These are phyloP conservation scores for Elysia chlorotica DNA, from an alignment of 1,140 invertebrate genomes.

Conservation along the genomic window DNA sequence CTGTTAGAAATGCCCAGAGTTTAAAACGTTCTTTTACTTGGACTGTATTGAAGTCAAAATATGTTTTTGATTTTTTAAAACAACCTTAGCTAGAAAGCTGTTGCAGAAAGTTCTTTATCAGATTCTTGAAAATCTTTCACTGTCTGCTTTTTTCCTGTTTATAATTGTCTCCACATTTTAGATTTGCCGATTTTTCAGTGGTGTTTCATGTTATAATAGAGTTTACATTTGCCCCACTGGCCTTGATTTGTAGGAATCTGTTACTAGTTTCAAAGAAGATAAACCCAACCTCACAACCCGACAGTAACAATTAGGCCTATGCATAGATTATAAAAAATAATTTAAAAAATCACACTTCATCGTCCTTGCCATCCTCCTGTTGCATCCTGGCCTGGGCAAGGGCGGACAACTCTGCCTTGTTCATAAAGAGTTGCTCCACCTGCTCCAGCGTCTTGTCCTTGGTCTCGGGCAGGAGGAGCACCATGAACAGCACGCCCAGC, in stretches of 20 bases:
- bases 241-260: not conserved
- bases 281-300: not conserved
- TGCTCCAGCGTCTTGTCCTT: conserved; percentile 87
- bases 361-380: not conserved
- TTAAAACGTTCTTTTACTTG: too few relatives aligned
- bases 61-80: too few relatives aligned
- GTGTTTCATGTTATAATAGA: too few relatives aligned
- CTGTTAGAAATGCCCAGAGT: too few relatives aligned
- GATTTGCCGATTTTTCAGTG: too few relatives aligned
- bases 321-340: not conserved
- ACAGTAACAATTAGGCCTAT: not conserved
- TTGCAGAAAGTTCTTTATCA: too few relatives aligned
- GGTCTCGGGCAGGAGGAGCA: conserved; percentile 86
- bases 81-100: too few relatives aligned
- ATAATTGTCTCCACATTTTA: too few relatives aligned
- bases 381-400: not conserved
- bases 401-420: too few relatives aligned
- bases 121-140: too few relatives aligned
- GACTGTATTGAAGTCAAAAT: too few relatives aligned
- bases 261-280: not conserved
- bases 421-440: conserved; percentile 69
- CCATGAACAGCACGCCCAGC: conserved; percentile 78
- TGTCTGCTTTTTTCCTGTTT: too few relatives aligned
- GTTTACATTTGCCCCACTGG: not conserved
- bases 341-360: not conserved